Base-by-base conservation (phyloP, 2,113 vertebrate genomes). In the Colistium nudipinnis region DNA sequence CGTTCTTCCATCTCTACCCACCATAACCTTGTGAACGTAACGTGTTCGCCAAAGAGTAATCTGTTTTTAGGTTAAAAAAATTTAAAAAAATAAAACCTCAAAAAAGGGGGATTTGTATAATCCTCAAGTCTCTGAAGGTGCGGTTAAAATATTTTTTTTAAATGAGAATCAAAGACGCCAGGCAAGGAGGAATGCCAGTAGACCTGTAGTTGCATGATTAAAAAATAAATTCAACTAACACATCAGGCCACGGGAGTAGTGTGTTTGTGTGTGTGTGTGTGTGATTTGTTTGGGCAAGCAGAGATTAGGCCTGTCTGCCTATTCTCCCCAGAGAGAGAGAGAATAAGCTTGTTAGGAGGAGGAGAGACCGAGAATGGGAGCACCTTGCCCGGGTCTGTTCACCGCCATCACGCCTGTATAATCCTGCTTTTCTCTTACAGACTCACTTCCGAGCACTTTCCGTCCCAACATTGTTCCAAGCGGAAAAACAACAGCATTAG, bases 351-450 rank as follows among this genome's bases (percentile, higher is more conserved):
- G 28, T 83, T 75, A 77, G 24, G 25, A 74, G 39, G 65, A 74
- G 49, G 27, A 17, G 38, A 77, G 47, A 53, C 28, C 60, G 49
- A 68, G 53, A 59, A 81, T 52, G 52, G 63, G 45, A 84, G 63
- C 65, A 62, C 53, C 56, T 70, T 74, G 71, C 55, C 59, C 19
- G 25, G 56, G 66, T 63, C 45, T 48, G 71, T 49, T 70, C 24
- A 25, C 80, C 71, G 13, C 57, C 16, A 80, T 80, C 73, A 63
- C 48, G 59, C 64, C 72, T 47, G 48, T 1, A 67, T 84, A 87
- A 89, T 87, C 81, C 79, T 47, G 77, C 84, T 86, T 81, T 41
- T 70, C 75, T 56, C 70, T 64, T 49, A 60, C 48, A 76, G 54
- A 73, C 62, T 82, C 74, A 64, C 70, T 65, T 74, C 63, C 59